Base-by-base conservation (phyloP, 2,888 invertebrate species). In the Tenodera sinensis region DNA sequence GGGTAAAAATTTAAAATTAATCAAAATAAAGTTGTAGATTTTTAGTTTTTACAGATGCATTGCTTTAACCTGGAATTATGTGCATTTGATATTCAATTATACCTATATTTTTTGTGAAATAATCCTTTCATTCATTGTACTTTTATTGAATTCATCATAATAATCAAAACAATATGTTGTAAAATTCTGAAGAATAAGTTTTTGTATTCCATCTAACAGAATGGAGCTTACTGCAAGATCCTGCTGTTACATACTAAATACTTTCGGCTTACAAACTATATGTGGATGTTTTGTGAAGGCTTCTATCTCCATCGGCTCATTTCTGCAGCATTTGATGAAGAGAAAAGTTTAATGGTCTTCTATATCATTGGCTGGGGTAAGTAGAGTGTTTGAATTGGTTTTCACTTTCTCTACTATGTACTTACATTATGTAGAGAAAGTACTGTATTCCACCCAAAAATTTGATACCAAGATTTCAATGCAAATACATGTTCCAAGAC, bases 231-330 rank as follows among this genome's bases (percentile, higher is more conserved):
- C 89, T 93, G 93, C 90, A 92, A 91, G n/a, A 84, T 92, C 8
- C 91, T 93, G 9, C 89, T 92, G 28, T 91, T 92, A 25, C 89
- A 92, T 82, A 92, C 92, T 1, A 92, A 92, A 88, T 94, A 94
- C 91, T 92, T 92, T 83, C 92, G 94, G 81, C 91, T 94, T 88
- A 93, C 93, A 83, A 94, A 93, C 89, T 94, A 94, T 92, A 92
- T 93, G 91, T 94, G 94, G 94, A 94, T 94, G 94, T 93, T 94
- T 85, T 92, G 92, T 90, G 94, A 94, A 91, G 94, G 93, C 1
- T 93, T 93, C 89, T 94, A 94, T 91, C 92, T 94, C 42, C 94
- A 94, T 91, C 92, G 93, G 88, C 91, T 94, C 9, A 92, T 94
- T 89, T 92, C 93, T 28, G 92, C 93, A 15, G 93, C 94, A 12